Conservation (phyloP, 2,797 vertebrate genomes). For the Iguana delicatissima region DNA sequence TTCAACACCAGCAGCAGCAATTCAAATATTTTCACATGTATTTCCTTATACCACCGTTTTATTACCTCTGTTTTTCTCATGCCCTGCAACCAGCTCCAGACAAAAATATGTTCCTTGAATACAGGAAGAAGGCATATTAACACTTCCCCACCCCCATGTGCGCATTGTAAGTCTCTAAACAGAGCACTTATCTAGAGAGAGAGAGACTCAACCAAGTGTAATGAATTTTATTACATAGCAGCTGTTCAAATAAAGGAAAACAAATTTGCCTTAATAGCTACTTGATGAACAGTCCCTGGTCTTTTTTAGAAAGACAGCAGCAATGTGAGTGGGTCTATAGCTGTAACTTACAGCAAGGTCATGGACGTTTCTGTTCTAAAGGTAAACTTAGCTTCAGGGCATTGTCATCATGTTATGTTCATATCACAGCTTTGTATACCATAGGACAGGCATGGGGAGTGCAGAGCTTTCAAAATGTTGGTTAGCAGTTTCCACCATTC, state of each 20-base stretch:
- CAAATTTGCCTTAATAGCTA: slow-evolving; percentile 59
- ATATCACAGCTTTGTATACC: not conserved
- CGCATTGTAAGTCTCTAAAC: slow-evolving; percentile 31
- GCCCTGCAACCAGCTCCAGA: slow-evolving; percentile 6
- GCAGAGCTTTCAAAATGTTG: too few relatives aligned
- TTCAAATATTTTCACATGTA: not conserved
- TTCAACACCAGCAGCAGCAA: not conserved
- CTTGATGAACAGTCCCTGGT: slow-evolving; percentile 48
- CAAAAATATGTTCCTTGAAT: slow-evolving; percentile 1
- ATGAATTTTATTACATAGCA: slow-evolving; percentile 60
- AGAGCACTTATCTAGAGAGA: slow-evolving; percentile 42
- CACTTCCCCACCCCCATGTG: not conserved
- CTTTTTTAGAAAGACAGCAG: slow-evolving; percentile 26
- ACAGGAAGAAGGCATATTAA: slow-evolving; percentile 1
- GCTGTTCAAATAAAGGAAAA: slow-evolving; percentile 68
- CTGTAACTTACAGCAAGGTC: slow-evolving; percentile 12
- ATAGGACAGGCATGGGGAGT: too few relatives aligned
- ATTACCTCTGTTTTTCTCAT: slow-evolving; percentile 13
- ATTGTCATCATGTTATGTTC: not conserved
- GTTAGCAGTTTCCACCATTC: too few relatives aligned
- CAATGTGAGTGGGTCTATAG: not conserved
- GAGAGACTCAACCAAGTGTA: slow-evolving; percentile 53
- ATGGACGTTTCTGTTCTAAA: not conserved
- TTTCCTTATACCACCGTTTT: not conserved
- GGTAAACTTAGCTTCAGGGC: accelerated